These are phyloP conservation scores for Phortica variegata DNA, from an alignment of 1,140 invertebrate species.

Conservation along the genomic window DNA sequence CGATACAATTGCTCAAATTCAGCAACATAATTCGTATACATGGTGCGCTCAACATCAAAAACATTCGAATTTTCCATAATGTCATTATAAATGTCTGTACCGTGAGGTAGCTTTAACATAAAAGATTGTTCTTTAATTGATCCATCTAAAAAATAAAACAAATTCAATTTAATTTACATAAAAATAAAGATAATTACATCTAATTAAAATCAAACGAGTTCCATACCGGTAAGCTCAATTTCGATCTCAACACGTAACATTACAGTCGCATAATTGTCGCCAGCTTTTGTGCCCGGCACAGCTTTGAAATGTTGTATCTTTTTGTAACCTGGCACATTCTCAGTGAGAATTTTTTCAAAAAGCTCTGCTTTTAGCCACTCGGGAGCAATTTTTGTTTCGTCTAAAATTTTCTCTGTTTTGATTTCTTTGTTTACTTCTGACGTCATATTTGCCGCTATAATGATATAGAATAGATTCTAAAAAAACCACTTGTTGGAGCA, in stretches of 20 bases:
- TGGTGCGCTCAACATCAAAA: conserved; percentile 31
- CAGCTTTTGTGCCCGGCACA: conserved; percentile 23
- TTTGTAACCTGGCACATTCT: conserved; percentile 39
- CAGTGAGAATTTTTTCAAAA: conserved; percentile 50
- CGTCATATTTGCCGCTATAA: conserved; percentile 28
- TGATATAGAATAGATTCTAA: no score
- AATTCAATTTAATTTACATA: background rate
- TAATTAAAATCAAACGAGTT: background rate
- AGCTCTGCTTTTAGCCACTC: conserved; percentile 57
- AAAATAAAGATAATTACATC: background rate
- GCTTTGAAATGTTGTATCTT: conserved; percentile 24
- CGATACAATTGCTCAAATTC: conserved; percentile 41
- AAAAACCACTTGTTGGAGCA: no score
- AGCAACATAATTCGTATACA: conserved; percentile 34
- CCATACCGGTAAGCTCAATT: conserved; percentile 27
- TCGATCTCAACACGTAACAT: conserved; percentile 38
- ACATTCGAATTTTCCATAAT: conserved; percentile 16
- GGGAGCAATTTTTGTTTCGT: conserved; percentile 16
- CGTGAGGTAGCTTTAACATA: conserved; percentile 36
- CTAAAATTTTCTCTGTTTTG: background rate
- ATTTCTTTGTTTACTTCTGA: conserved; percentile 13
- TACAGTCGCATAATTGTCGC: conserved; percentile 45
- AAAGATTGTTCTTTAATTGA: conserved; percentile 17
- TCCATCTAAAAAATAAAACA: conserved; percentile 14
- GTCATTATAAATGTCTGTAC: conserved; percentile 13